Percentiles rank a stretch among this genome's conserved stretches.
phyloP scores from a whole-genome alignment of 2,113 vertebrate species.

The Chlorocebus sabaeus region DNA sequence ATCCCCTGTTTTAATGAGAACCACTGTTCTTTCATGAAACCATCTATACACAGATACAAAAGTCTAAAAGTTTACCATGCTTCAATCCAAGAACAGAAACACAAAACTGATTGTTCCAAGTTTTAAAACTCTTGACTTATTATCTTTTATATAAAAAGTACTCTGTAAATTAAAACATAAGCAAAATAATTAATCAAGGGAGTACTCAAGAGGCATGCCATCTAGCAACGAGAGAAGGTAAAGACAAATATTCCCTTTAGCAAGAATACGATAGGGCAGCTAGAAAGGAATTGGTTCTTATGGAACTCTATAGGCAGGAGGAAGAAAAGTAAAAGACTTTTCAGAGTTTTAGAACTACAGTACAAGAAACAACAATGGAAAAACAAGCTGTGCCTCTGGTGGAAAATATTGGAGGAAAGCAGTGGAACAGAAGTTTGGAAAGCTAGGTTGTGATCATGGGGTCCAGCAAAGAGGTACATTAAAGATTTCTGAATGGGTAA shows the following conservation, averaged over 20 bases:
- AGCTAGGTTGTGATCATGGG: neutral
- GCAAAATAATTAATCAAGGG: neutral
- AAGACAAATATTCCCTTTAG: neutral
- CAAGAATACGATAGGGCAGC: neutral
- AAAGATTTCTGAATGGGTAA: neutral
- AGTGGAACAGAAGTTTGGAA: neutral
- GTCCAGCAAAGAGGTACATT: neutral
- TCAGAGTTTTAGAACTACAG: neutral
- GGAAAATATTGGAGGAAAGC: neutral
- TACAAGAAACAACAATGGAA: neutral
- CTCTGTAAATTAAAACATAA: neutral
- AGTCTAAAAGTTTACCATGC: neutral
- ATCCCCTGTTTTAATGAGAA: neutral
- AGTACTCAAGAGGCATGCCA: neutral
- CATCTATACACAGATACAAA: neutral
- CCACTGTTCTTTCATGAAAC: neutral
- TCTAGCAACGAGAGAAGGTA: neutral
- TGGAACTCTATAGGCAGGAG: neutral
- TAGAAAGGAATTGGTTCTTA: neutral
- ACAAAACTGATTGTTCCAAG: neutral
- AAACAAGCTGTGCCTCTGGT: neutral
- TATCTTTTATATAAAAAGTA: neutral
- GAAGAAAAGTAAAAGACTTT: neutral
- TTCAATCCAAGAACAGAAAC: neutral
- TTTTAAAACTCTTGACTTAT: conserved; percentile 7